Conservation (phyloP, 2,797 vertebrate genomes). For the Falco novaeseelandiae region DNA sequence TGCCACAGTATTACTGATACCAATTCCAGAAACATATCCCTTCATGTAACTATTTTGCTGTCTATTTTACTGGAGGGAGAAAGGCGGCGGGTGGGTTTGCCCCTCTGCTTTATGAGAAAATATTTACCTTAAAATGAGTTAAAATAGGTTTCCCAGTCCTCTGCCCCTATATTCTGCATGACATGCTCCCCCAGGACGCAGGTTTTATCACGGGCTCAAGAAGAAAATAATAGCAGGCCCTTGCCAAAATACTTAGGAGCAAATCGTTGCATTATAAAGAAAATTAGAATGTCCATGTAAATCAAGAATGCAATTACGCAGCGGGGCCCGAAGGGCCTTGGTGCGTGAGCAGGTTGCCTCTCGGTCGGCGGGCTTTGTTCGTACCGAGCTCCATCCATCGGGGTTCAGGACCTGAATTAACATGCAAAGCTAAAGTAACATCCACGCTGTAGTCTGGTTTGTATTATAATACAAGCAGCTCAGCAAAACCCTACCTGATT, state of each 20-base stretch:
- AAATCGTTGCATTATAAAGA: slow-evolving; percentile 16
- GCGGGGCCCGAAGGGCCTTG: neutral
- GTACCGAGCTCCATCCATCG: neutral
- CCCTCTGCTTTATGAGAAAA: neutral
- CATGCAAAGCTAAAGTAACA: slow-evolving; percentile 11
- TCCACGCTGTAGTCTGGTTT: slow-evolving; percentile 65
- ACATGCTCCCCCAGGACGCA: neutral
- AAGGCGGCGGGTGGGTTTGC: neutral
- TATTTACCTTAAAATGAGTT: neutral
- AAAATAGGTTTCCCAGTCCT: neutral
- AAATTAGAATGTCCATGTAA: slow-evolving; percentile 37
- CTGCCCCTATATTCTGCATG: neutral
- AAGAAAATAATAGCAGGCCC: slow-evolving; percentile 10
- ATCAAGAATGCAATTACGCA: slow-evolving; percentile 17
- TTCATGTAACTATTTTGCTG: neutral
- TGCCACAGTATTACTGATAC: neutral
- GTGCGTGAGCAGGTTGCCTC: neutral
- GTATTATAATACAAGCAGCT: slow-evolving; percentile 73
- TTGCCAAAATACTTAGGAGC: slow-evolving; percentile 25
- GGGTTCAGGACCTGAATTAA: slow-evolving; percentile 25
- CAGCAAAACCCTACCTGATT: slow-evolving; percentile 75
- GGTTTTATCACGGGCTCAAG: neutral
- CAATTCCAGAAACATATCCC: neutral
- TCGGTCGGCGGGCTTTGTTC: neutral
- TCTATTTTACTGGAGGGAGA: neutral